phyloP scores from a whole-genome alignment of 2,888 invertebrate genomes.

The Philhelius pedissequus region DNA sequence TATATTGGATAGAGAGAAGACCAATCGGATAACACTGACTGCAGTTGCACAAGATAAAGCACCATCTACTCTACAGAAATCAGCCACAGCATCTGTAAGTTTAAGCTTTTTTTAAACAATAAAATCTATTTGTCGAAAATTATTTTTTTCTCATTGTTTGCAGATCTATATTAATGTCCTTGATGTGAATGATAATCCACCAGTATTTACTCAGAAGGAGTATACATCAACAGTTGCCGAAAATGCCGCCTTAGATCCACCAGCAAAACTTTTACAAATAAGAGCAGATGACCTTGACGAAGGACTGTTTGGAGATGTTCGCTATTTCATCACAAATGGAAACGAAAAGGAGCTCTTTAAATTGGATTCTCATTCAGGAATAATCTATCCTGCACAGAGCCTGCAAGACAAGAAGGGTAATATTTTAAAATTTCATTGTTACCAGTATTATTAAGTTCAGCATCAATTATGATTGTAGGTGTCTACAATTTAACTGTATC shows the following conservation, averaged over 20 bases:
- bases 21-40: constrained; percentile 85
- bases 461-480: constrained; percentile 68
- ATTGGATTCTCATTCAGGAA: constrained; percentile 88
- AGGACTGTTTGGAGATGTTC: constrained; percentile 87
- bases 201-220: constrained; percentile 87
- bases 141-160: constrained; percentile 2
- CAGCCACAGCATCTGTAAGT: constrained; percentile 86
- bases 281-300: constrained; percentile 90
- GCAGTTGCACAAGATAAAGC: constrained; percentile 91
- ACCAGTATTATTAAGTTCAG: neutral
- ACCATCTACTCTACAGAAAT: constrained; percentile 84
- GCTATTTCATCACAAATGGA: constrained; percentile 86
- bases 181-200: constrained; percentile 94
- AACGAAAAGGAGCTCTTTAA: constrained; percentile 86
- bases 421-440: neutral
- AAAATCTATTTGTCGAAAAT: neutral
- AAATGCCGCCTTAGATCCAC: constrained; percentile 88
- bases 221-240: constrained; percentile 91
- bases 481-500: constrained; percentile 84
- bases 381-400: constrained; percentile 88
- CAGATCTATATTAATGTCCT: constrained; percentile 87
- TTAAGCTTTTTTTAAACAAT: neutral
- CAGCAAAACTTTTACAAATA: constrained; percentile 87
- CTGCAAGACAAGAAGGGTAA: constrained; percentile 82
- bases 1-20: constrained; percentile 88